Base-by-base conservation (phyloP, 1,140 invertebrate species). In the Phocides pigmalion region DNA sequence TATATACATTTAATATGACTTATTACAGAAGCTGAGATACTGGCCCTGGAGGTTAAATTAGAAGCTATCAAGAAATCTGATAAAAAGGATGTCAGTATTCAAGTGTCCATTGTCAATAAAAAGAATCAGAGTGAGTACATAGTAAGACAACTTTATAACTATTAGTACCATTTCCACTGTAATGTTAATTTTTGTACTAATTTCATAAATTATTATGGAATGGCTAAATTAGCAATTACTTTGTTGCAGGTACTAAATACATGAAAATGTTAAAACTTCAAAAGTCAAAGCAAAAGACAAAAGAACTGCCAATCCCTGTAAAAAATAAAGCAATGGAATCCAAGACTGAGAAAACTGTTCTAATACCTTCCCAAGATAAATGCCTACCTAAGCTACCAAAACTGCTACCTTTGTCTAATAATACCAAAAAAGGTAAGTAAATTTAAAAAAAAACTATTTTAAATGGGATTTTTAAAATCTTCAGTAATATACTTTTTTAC, bases 1-100 rank as follows among this genome's bases (percentile, higher is more conserved):
- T n/a, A n/a, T n/a, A n/a, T n/a, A n/a, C 8, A n/a, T 9, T 32
- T 35, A 37, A 19, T 61, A 62, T 68, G 54, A 41, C n/a, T n/a
- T 39, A 70, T 81, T 74, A 39, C 76, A 90, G 86, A 89, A 78
- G 83, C 86, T 42, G 86, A 90, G 75, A 85, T 90, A 44, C 74
- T 90, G 46, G 86, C 88, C 8, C 61, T 89, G 6, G 84, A 90
- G 79, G 79, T 90, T 4, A 75, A 88, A 76, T 66, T 90, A 44
- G 80, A 88, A 59, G 62, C 72, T n/a, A 69, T 68, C 47, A 66
- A 76, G 49, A 84, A 81, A 56, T n/a, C 11, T 44, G 56, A 70
- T 25, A 79, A 58, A 37, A 90, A 74, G 68, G 86, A 90, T 81
- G 86, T 74, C 17, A 79, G 82, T 49, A 72, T 85, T 22, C 88